phyloP scores from a whole-genome alignment of 2,113 vertebrate genomes.

The Mobula hypostoma region DNA sequence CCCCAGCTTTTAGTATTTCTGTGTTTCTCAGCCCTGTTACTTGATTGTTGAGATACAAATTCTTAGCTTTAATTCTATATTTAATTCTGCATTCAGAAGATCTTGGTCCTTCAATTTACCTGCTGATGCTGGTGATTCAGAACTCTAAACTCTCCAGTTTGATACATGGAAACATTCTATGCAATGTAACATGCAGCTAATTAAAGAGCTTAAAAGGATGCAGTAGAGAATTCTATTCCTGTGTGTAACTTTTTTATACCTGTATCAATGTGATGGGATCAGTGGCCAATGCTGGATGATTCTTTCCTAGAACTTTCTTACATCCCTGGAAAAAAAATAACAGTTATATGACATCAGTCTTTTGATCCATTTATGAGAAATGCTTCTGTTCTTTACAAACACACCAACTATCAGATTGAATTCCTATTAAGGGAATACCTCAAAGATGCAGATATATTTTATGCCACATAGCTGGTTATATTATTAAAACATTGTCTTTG shows the following conservation, averaged over 20 bases:
- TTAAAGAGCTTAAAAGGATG: neutral
- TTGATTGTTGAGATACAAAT: neutral
- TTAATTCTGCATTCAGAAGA: neutral
- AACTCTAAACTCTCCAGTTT: neutral
- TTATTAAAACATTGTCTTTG: neutral
- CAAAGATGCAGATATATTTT: neutral
- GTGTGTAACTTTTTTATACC: neutral
- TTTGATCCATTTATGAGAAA: neutral
- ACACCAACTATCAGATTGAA: slow-evolving; percentile 12
- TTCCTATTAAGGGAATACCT: neutral
- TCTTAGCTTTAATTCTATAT: neutral
- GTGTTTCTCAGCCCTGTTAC: neutral
- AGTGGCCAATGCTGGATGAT: too few relatives aligned
- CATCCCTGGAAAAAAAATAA: neutral
- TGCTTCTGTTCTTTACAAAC: too few relatives aligned
- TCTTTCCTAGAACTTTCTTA: neutral
- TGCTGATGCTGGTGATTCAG: neutral
- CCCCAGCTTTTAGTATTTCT: neutral
- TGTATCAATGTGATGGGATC: neutral
- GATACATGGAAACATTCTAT: neutral
- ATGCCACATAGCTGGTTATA: neutral
- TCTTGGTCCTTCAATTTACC: neutral
- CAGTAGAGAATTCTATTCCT: neutral
- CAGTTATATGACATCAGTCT: neutral
- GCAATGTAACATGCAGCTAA: neutral